Percentiles rank a stretch among this genome's conserved stretches.
These are phyloP conservation scores for Carettochelys insculpta DNA, from an alignment of 2,113 vertebrate genomes.

Conservation along the genomic window DNA sequence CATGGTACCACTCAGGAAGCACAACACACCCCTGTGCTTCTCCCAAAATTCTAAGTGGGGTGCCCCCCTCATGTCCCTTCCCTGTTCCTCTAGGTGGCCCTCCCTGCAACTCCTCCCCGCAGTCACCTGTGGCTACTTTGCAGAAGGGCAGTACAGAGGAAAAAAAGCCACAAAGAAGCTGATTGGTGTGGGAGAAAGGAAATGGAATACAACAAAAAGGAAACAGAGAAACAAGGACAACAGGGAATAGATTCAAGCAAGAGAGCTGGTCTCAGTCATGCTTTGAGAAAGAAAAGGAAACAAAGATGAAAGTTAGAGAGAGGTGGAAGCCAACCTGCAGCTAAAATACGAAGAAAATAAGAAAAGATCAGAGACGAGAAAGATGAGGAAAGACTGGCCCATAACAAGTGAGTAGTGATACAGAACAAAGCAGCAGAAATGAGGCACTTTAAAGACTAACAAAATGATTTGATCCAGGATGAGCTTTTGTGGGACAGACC, in stretches of 20 bases:
- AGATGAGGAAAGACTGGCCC: neutral
- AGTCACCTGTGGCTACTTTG: neutral
- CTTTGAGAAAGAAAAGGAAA: neutral
- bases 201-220: neutral
- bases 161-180: neutral
- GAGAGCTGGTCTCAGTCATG: neutral
- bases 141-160: neutral
- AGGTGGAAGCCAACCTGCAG: neutral
- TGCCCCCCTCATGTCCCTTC: too few relatives aligned
- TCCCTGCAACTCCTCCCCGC: too few relatives aligned
- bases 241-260: neutral
- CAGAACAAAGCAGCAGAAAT: too few relatives aligned
- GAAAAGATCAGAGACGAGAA: rapidly evolving
- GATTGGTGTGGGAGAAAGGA: neutral
- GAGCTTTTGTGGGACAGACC: too few relatives aligned
- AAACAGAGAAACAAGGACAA: neutral
- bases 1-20: too few relatives aligned
- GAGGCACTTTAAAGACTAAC: too few relatives aligned
- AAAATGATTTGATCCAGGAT: too few relatives aligned
- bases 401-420: rapidly evolving
- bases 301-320: neutral
- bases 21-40: too few relatives aligned
- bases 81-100: too few relatives aligned
- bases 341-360: neutral
- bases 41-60: too few relatives aligned